Conservation (phyloP, 2,797 vertebrate species). For the Hirundo rustica region DNA sequence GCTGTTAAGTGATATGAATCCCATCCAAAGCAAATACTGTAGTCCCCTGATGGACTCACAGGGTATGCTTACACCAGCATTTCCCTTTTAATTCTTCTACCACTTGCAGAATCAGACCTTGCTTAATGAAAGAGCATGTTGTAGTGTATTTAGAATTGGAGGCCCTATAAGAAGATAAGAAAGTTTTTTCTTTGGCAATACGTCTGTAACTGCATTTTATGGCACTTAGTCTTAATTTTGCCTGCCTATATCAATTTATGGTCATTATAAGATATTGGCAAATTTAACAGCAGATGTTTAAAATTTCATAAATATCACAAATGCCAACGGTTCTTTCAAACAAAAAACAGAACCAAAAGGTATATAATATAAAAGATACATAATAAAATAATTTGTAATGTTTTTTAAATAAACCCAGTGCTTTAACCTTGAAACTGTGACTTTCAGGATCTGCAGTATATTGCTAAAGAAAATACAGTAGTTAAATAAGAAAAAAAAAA, state of each 20-base stretch:
- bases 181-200: not conserved
- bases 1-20: not conserved
- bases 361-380: not conserved
- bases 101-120: not conserved
- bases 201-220: not conserved
- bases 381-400: not conserved
- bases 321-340: not conserved
- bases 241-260: not conserved
- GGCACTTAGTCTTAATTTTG: not conserved
- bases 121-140: fast-evolving
- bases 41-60: not conserved
- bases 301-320: not conserved
- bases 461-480: not conserved
- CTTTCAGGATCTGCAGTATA: not conserved
- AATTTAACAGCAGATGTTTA: not conserved
- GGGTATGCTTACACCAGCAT: not conserved
- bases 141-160: not conserved
- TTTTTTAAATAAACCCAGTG: not conserved
- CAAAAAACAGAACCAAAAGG: not conserved
- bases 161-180: not conserved
- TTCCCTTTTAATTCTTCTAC: not conserved
- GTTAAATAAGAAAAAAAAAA: not conserved
- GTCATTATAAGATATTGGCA: not conserved
- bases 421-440: not conserved
- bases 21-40: not conserved